A percentile compares a stretch with the other conserved stretches of the same genome.
Evolutionary conservation across 37 sponge, comb jelly and placozoan species (phyloP).

Genomic region (Axinella damicornis): DNA sequence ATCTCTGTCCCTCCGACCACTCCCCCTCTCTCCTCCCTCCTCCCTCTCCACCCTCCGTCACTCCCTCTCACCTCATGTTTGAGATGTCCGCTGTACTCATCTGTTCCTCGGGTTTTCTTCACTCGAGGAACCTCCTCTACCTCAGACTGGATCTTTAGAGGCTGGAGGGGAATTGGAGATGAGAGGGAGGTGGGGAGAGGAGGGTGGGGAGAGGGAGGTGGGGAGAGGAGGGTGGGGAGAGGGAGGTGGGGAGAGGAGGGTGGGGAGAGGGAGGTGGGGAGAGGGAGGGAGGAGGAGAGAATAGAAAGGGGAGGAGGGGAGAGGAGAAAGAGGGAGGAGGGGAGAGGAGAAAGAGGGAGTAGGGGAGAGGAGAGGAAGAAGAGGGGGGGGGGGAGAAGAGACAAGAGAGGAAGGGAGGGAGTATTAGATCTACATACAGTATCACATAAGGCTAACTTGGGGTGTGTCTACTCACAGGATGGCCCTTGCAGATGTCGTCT

Average conservation of each 20-base stretch:
- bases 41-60: neutral
- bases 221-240: neutral
- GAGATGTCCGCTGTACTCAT: slow-evolving; percentile 52
- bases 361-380: neutral
- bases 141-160: neutral
- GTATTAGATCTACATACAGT: neutral
- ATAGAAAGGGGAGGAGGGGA: too few species aligned
- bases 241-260: neutral
- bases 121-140: neutral
- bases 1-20: too few species aligned
- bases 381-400: neutral
- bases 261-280: too few species aligned
- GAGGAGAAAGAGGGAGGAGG: too few species aligned
- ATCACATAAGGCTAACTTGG: neutral
- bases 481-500: slow-evolving; percentile 88
- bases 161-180: neutral
- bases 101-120: slow-evolving; percentile 18
- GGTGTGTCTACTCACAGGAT: slow-evolving; percentile 63
- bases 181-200: too few species aligned
- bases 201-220: neutral
- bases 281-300: too few species aligned
- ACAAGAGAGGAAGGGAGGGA: slow-evolving; percentile 3
- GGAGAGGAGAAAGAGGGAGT: too few species aligned
- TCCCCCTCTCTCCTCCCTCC: too few species aligned
- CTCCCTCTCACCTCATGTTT: slow-evolving; percentile 37